A percentile compares a stretch with the other conserved stretches of the same genome.
phyloP scores from a whole-genome alignment of 2,113 vertebrate genomes.

The Odocoileus hemionus region DNA sequence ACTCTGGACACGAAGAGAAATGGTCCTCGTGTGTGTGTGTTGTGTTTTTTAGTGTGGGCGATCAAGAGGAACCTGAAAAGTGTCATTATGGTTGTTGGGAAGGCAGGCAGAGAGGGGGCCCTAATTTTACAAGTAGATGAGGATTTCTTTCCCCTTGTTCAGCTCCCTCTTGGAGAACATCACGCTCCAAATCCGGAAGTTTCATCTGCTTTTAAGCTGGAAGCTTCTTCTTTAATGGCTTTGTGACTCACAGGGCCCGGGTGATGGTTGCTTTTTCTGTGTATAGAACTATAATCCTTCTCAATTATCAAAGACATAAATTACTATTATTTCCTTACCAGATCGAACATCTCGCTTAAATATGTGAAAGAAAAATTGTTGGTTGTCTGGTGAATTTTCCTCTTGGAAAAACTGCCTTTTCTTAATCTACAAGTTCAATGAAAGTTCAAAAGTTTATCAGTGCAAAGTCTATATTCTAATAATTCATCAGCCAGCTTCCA shows the following conservation, averaged over 20 bases:
- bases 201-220: constrained; percentile 72
- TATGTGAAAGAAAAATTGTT: constrained; percentile 84
- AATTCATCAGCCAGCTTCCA: constrained; percentile 73
- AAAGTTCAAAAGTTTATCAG: constrained; percentile 84
- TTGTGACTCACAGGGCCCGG: constrained; percentile 74
- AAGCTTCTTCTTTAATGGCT: constrained; percentile 74
- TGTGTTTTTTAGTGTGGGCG: background rate
- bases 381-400: constrained; percentile 82
- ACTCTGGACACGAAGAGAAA: background rate
- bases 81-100: constrained; percentile 40
- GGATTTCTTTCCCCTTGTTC: constrained; percentile 60
- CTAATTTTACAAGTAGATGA: constrained; percentile 53
- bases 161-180: constrained; percentile 54
- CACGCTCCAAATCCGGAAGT: constrained; percentile 38
- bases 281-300: constrained; percentile 80
- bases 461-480: constrained; percentile 75
- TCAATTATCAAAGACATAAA: constrained; percentile 85
- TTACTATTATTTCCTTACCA: constrained; percentile 84
- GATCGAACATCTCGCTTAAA: constrained; percentile 79
- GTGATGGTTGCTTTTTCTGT: constrained; percentile 76
- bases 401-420: constrained; percentile 80
- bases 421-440: constrained; percentile 81
- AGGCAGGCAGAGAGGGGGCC: background rate
- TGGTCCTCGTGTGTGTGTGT: background rate
- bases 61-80: background rate